These are phyloP conservation scores for Tromatobia lineatoria DNA, from an alignment of 2,888 invertebrate species.

Conservation along the genomic window DNA sequence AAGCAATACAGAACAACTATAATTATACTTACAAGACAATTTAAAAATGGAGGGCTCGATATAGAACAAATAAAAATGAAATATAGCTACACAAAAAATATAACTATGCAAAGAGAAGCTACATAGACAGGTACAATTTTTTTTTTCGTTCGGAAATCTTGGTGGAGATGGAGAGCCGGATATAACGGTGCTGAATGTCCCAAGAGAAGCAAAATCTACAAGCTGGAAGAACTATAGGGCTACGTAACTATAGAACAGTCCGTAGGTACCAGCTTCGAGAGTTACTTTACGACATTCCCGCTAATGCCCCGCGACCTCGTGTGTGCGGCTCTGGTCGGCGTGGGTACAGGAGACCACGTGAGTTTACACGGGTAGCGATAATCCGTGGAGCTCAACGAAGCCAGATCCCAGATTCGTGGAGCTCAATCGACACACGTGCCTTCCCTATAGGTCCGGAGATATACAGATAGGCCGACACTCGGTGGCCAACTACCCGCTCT, in stretches of 20 bases:
- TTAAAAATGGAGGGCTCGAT: too few species aligned
- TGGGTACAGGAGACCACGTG: conserved; percentile 54
- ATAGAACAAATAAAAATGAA: too few species aligned
- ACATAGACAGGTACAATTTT: too few species aligned
- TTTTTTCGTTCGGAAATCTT: too few species aligned
- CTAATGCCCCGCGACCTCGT: conserved; percentile 63
- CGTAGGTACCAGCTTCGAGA: conserved; percentile 16
- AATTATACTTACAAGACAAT: too few species aligned
- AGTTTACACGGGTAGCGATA: conserved; percentile 67
- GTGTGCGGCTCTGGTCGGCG: conserved; percentile 47
- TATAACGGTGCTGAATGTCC: conserved; percentile 26
- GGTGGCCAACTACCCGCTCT: conserved; percentile 19
- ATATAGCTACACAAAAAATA: too few species aligned
- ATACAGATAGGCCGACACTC: conserved; percentile 30
- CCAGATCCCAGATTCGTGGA: conserved; percentile 64
- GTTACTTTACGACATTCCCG: conserved; percentile 60
- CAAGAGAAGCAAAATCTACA: conserved; percentile 26
- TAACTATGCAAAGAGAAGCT: too few species aligned
- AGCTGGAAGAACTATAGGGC: conserved; percentile 4
- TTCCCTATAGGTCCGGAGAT: conserved; percentile 9
- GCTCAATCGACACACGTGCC: conserved; percentile 38
- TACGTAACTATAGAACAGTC: background rate
- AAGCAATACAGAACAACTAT: too few species aligned
- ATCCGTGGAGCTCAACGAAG: conserved; percentile 65
- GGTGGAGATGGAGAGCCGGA: background rate